Evolutionary conservation across 2,113 vertebrate species (phyloP).

Genomic region (Alexandromys fortis): DNA sequence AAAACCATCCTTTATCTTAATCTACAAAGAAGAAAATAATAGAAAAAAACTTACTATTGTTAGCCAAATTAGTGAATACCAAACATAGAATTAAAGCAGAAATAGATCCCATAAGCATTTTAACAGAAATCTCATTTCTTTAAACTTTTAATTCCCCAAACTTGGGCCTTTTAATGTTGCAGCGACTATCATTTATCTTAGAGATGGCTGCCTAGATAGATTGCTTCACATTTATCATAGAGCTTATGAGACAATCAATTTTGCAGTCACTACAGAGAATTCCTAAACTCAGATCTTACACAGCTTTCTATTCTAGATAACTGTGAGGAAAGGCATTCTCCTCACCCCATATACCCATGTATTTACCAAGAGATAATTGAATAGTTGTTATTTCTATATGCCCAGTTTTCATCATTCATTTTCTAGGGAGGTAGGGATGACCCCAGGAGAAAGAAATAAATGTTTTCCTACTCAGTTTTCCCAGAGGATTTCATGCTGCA

Average conservation of each 20-base stretch:
- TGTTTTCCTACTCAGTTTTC: not conserved
- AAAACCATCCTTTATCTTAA: conserved; percentile 79
- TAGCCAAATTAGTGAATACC: conserved; percentile 43
- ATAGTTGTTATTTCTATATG: not conserved
- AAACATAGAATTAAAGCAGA: conserved; percentile 64
- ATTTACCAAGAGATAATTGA: not conserved
- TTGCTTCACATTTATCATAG: not conserved
- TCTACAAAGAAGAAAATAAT: conserved; percentile 68
- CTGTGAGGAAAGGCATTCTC: not conserved
- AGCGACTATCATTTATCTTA: conserved; percentile 7
- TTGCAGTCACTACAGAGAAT: not conserved
- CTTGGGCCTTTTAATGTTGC: not conserved
- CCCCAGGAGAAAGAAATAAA: not conserved
- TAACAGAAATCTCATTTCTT: conserved; percentile 28
- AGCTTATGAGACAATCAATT: not conserved
- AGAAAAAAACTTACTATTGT: conserved; percentile 31
- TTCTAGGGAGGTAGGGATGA: not conserved
- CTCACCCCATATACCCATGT: not conserved
- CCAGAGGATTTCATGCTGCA: not conserved
- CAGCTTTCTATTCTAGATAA: not conserved
- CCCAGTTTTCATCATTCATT: not conserved
- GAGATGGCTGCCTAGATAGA: not conserved
- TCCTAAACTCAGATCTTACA: not conserved
- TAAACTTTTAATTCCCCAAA: conserved; percentile 15
- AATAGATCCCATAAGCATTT: conserved; percentile 48